Percentiles rank a stretch among this genome's conserved stretches.
phyloP scores from a whole-genome alignment of 2,888 invertebrate species.

The Oasisia sp. region DNA sequence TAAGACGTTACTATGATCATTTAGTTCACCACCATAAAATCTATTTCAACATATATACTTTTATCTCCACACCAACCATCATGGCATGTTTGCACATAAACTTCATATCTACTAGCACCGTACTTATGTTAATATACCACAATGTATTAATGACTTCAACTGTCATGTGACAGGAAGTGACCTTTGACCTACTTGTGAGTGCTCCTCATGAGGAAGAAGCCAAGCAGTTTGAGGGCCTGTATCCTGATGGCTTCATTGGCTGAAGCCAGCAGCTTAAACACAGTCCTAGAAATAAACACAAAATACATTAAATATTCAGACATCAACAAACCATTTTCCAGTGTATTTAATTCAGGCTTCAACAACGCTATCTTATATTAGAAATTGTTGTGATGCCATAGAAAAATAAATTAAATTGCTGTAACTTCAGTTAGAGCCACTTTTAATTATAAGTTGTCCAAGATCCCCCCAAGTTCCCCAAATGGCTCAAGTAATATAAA shows the following conservation, averaged over 20 bases:
- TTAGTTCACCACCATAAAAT: background rate
- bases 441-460: too few relatives aligned
- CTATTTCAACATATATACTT: background rate
- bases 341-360: too few relatives aligned
- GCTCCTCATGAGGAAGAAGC: slow-evolving; percentile 96
- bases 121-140: background rate
- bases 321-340: background rate
- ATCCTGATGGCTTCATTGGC: slow-evolving; percentile 95
- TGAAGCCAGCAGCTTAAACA: slow-evolving; percentile 95
- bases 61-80: background rate
- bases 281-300: slow-evolving; percentile 73
- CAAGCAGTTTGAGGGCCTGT: slow-evolving; percentile 94
- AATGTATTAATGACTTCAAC: background rate
- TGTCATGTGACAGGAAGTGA: background rate
- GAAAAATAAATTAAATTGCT: too few relatives aligned
- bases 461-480: too few relatives aligned
- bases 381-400: too few relatives aligned
- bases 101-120: background rate
- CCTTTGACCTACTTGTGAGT: slow-evolving; percentile 84
- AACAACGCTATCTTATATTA: too few relatives aligned
- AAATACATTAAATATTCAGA: background rate
- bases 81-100: background rate
- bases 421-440: too few relatives aligned
- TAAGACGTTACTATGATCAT: background rate
- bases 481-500: too few relatives aligned